Conservation (phyloP, 1,140 invertebrate species). For the Cyrtorhinus lividipennis region DNA sequence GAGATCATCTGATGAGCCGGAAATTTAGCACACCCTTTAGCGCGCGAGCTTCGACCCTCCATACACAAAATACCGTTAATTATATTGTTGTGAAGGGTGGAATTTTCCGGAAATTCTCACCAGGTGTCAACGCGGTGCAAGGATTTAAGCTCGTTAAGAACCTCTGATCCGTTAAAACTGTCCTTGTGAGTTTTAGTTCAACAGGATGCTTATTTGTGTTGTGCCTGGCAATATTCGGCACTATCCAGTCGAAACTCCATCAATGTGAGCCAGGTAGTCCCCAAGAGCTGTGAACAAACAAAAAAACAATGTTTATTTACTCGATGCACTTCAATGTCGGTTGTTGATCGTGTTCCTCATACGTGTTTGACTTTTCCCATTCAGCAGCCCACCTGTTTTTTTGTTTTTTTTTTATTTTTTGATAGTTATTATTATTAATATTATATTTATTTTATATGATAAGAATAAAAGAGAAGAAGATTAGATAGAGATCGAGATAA, state of each 20-base stretch:
- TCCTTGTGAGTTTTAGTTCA: constrained; percentile 23
- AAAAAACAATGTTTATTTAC: neutral
- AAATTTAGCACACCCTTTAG: constrained; percentile 24
- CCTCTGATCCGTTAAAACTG: constrained; percentile 18
- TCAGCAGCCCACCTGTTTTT: too few relatives aligned
- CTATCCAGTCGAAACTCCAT: constrained; percentile 95
- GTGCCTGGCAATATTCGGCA: constrained; percentile 90
- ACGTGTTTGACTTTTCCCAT: too few relatives aligned
- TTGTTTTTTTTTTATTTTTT: too few relatives aligned
- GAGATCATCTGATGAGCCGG: constrained; percentile 24
- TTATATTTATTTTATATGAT: too few relatives aligned
- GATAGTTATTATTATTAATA: too few relatives aligned
- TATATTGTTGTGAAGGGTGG: constrained; percentile 19
- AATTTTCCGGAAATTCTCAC: constrained; percentile 24
- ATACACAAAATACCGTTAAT: neutral
- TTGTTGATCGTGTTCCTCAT: too few relatives aligned
- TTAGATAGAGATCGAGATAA: too few relatives aligned
- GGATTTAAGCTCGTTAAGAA: constrained; percentile 11
- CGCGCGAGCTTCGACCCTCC: constrained; percentile 4
- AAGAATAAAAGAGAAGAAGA: too few relatives aligned
- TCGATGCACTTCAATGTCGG: too few relatives aligned
- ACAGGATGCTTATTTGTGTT: constrained; percentile 62
- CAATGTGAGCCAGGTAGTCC: constrained; percentile 64
- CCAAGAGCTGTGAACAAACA: constrained; percentile 40
- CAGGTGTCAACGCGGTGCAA: constrained; percentile 24